Evolutionary conservation across 2,888 invertebrate genomes (phyloP).

Genomic region (Lottia scabra): DNA sequence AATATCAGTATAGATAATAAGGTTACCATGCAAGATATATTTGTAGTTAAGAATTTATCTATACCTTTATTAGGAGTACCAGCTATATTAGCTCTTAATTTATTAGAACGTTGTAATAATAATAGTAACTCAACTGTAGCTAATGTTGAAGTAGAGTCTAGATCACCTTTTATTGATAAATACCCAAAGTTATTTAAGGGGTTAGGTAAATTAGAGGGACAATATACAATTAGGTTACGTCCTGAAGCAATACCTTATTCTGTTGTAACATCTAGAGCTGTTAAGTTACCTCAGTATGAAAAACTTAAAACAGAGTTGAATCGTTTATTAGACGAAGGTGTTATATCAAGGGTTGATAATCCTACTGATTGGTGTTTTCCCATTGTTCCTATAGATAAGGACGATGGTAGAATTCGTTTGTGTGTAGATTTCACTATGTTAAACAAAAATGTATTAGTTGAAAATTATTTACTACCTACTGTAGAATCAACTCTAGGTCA

Average conservation of each 20-base stretch:
- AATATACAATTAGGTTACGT: neutral
- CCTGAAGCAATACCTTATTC: neutral
- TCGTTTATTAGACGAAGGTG: neutral
- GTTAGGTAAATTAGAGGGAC: neutral
- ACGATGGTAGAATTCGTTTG: neutral
- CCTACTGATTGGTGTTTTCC: neutral
- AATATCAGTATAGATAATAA: neutral
- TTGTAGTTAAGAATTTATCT: neutral
- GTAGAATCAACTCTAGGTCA: constrained; percentile 21
- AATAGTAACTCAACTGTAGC: neutral
- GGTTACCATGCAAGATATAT: neutral
- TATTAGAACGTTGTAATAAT: neutral
- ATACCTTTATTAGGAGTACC: neutral
- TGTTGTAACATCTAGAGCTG: neutral
- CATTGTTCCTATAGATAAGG: neutral
- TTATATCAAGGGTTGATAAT: neutral
- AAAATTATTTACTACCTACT: neutral
- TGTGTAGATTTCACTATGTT: neutral
- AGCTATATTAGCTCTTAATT: neutral
- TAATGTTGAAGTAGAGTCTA: neutral
- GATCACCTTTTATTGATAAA: neutral
- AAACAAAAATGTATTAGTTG: neutral
- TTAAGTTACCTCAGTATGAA: neutral
- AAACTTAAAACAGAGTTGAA: neutral
- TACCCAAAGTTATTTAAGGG: neutral